A percentile compares a stretch with the other conserved stretches of the same genome.
Conservation (phyloP, 2,888 invertebrate genomes). For the Drosophila limbata region DNA sequence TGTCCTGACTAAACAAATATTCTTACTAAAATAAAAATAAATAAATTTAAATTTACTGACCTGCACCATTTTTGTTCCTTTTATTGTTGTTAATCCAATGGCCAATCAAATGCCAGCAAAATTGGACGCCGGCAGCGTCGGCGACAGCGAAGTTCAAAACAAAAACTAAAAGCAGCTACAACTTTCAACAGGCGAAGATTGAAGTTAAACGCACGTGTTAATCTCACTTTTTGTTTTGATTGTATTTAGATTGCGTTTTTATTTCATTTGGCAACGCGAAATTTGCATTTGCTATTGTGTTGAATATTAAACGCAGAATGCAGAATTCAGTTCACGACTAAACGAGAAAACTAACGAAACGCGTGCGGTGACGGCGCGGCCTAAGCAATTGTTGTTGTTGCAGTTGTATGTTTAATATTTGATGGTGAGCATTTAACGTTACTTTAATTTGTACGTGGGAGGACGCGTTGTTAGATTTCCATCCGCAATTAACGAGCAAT, state of each 20-base stretch:
- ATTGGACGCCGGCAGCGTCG: constrained; percentile 39
- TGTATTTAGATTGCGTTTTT: constrained; percentile 38
- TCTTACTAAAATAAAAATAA: too few relatives aligned
- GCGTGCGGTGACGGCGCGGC: constrained; percentile 36
- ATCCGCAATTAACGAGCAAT: constrained; percentile 48
- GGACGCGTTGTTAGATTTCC: constrained; percentile 42
- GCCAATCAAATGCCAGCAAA: constrained; percentile 34
- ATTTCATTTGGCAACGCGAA: constrained; percentile 22
- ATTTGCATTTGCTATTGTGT: constrained; percentile 42
- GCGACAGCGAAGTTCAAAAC: constrained; percentile 32
- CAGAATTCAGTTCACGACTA: constrained; percentile 19
- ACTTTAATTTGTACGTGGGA: constrained; percentile 34
- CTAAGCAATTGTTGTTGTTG: constrained; percentile 30
- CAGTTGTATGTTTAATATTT: constrained; percentile 36
- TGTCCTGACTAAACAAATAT: background rate
- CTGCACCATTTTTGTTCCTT: constrained; percentile 76
- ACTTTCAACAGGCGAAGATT: constrained; percentile 3
- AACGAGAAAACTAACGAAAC: constrained; percentile 26
- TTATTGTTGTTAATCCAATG: constrained; percentile 54
- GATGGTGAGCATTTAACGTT: constrained; percentile 40
- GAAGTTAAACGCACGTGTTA: constrained; percentile 65
- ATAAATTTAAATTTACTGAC: constrained; percentile 64
- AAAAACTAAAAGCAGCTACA: constrained; percentile 55
- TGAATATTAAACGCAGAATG: constrained; percentile 33
- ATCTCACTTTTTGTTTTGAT: constrained; percentile 65